phyloP scores from a whole-genome alignment of 2,113 vertebrate genomes.

The Colinus virginianus region DNA sequence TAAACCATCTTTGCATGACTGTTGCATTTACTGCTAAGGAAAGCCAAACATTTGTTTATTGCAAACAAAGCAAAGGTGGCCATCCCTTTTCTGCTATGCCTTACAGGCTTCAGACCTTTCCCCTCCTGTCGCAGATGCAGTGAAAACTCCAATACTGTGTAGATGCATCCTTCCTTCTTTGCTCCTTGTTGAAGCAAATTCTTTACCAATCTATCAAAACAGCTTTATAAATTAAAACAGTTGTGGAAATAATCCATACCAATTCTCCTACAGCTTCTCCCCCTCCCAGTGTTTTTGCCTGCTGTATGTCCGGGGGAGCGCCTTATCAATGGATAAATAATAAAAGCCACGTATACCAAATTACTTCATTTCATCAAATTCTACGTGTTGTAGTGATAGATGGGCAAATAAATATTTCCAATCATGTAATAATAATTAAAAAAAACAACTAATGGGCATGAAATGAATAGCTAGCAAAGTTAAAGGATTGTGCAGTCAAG shows the following conservation, averaged over 20 bases:
- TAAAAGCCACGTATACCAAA: constrained; percentile 6
- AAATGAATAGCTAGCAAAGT: constrained; percentile 56
- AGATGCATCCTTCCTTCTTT: background rate
- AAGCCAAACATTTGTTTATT: background rate
- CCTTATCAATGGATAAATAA: constrained; percentile 43
- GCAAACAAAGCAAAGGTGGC: background rate
- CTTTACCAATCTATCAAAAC: background rate
- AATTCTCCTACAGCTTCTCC: background rate
- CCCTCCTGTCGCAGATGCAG: background rate
- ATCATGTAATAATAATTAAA: constrained; percentile 38
- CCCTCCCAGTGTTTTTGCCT: background rate
- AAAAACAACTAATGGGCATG: constrained; percentile 63
- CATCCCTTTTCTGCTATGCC: background rate
- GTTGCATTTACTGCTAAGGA: background rate
- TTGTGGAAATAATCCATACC: background rate
- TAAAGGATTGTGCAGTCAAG: constrained; percentile 60
- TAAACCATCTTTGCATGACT: background rate
- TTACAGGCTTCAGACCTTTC: background rate
- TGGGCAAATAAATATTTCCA: constrained; percentile 47
- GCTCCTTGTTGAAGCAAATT: background rate
- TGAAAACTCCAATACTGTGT: background rate
- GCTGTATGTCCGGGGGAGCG: background rate
- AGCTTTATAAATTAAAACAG: background rate
- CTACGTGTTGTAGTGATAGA: constrained; percentile 30
- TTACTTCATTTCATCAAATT: background rate